These are phyloP conservation scores for Macquaria ambigua DNA, from an alignment of 2,113 vertebrate species.

Conservation along the genomic window DNA sequence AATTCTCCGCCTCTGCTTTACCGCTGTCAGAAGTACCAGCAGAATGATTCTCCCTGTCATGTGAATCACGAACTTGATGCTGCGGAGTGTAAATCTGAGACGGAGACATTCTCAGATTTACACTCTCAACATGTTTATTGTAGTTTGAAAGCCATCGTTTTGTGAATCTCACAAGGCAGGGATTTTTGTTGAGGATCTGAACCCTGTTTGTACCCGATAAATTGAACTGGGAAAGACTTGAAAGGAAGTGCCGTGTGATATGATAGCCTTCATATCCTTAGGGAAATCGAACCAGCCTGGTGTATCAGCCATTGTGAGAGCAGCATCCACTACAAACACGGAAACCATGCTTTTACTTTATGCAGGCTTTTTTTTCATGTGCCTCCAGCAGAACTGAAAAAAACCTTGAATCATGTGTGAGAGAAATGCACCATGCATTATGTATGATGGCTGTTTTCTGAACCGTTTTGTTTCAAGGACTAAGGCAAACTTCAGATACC, in stretches of 20 bases:
- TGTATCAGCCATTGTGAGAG: constrained; percentile 52
- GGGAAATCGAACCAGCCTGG: constrained; percentile 70
- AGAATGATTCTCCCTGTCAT: constrained; percentile 14
- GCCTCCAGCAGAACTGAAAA: constrained; percentile 50
- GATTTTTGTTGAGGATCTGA: constrained; percentile 48
- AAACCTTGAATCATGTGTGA: constrained; percentile 50
- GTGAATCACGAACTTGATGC: constrained; percentile 8
- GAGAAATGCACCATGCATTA: constrained; percentile 66
- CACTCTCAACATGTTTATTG: constrained; percentile 37
- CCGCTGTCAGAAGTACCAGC: background rate
- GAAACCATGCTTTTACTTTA: constrained; percentile 62
- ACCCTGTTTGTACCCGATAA: constrained; percentile 62
- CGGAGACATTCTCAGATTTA: constrained; percentile 22
- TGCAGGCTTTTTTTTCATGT: constrained; percentile 53
- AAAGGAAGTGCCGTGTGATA: constrained; percentile 68
- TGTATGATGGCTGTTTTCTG: constrained; percentile 61
- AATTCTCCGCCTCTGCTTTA: constrained; percentile 18
- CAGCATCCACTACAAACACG: constrained; percentile 47
- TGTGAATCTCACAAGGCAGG: constrained; percentile 34
- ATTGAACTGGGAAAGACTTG: constrained; percentile 67
- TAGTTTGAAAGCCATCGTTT: constrained; percentile 37
- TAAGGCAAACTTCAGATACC: constrained; percentile 61
- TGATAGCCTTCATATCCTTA: constrained; percentile 64
- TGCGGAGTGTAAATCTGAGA: constrained; percentile 27
- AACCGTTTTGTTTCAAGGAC: constrained; percentile 65